These are phyloP conservation scores for Columba guinea DNA, from an alignment of 2,797 vertebrate genomes.

Conservation along the genomic window DNA sequence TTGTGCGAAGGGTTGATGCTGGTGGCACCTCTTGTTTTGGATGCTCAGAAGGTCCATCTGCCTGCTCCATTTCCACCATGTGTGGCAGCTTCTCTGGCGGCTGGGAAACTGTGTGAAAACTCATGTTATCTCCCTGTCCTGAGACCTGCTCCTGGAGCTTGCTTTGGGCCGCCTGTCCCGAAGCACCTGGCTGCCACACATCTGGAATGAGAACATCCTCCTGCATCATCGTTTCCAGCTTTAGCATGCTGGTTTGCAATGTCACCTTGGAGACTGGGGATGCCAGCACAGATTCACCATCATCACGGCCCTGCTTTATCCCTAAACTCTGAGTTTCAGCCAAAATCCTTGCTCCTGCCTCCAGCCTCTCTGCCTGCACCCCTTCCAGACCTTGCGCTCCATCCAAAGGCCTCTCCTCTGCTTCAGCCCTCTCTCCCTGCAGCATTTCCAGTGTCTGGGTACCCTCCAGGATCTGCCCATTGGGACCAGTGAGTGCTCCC, in stretches of 20 bases:
- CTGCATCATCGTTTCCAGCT: background rate
- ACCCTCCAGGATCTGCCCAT: background rate
- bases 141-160: constrained; percentile 14
- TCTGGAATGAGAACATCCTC: constrained; percentile 57
- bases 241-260: background rate
- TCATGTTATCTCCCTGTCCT: background rate
- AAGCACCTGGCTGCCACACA: background rate
- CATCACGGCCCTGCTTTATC: background rate
- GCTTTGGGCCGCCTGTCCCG: background rate
- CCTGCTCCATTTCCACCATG: background rate
- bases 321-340: background rate
- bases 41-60: background rate
- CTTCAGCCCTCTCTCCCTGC: background rate
- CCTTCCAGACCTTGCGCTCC: background rate
- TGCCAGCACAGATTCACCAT: fast-evolving
- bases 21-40: background rate
- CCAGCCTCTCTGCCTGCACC: background rate
- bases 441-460: background rate
- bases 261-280: background rate
- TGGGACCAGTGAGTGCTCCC: background rate
- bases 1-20: background rate
- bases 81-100: background rate
- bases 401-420: background rate
- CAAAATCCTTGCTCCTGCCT: background rate
- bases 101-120: background rate